Evolutionary conservation across 2,113 vertebrate species (phyloP), one percentile per base, ranked within the genome.

Genomic region (Hypanus sabinus): DNA sequence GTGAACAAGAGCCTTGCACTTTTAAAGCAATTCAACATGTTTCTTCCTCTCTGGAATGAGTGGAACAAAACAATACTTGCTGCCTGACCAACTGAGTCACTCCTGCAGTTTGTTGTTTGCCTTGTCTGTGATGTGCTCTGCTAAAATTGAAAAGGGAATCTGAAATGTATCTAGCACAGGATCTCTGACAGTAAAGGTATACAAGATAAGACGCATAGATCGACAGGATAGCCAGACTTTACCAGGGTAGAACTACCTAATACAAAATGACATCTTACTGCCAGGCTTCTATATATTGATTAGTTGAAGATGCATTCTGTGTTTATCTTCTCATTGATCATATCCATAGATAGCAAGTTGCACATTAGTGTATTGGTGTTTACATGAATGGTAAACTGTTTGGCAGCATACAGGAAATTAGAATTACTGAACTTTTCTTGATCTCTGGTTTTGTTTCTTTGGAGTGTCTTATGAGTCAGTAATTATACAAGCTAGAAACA

Each of bases 361-460:
- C 68, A 55, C 20, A 93, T 93, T 73, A 93, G 91, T 55, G 22
- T 55, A 93, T 71, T 75, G 22, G 68, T 93, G 91, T 93, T 93
- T 93, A 71, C 68, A 73, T 27, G 70, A 46, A 46, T 93, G 91
- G 65, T 73, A 90, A 73, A 93, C 68, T 70, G 90, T 93, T 91
- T 71, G 46, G 24, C 22, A 55, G 22, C 30, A 71, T 75, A 36
- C 91, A 71, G 68, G 91, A 93, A 93, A 93, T 73, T 75, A 73
- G 68, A 71, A 93, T 93, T 93, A 73, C 33, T 93, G 68, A 93
- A 93, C 91, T 93, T 73, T 93, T 65, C 85, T 90, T 93, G 91
- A 93, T 93, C 91, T 93, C 91, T 46, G 85, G 85, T 90, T 65
- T 90, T 65, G 38, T 93, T 73, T 73, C 68, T 75, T 93, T 93